Conservation (phyloP, 2,888 invertebrate species). For the Drosophila neotestacea region DNA sequence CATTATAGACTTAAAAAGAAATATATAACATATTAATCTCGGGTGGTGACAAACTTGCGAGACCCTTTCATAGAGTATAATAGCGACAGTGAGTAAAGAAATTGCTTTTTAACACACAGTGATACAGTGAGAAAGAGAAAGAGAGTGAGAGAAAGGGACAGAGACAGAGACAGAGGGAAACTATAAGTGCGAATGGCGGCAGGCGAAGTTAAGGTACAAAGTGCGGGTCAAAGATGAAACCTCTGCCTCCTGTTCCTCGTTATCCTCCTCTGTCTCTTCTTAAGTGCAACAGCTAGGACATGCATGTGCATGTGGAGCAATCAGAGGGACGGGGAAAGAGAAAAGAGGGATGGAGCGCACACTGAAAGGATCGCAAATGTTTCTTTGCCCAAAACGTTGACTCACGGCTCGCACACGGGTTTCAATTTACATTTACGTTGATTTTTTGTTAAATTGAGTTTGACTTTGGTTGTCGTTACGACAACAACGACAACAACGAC, state of each 20-base stretch:
- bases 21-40: too few species aligned
- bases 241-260: conserved; percentile 5
- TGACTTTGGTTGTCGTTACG: conserved; percentile 67
- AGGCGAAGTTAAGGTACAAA: conserved; percentile 18
- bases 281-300: too few species aligned
- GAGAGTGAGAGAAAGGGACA: neutral
- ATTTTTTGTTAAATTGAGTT: conserved; percentile 78
- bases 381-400: conserved; percentile 41
- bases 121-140: neutral
- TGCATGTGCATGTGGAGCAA: conserved; percentile 39
- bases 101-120: conserved; percentile 66
- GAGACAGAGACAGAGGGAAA: neutral
- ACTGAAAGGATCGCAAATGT: conserved; percentile 9
- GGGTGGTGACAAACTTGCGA: neutral
- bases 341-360: neutral
- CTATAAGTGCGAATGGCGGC: conserved; percentile 31
- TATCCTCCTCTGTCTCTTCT: neutral
- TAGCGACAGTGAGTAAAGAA: conserved; percentile 49
- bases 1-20: too few species aligned
- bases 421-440: conserved; percentile 78
- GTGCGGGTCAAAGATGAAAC: conserved; percentile 46
- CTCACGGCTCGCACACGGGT: conserved; percentile 58
- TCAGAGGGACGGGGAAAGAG: neutral
- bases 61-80: neutral
- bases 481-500: conserved; percentile 23